Evolutionary conservation across 2,113 vertebrate species (phyloP), one percentile per base, ranked within the genome.

Genomic region (Hyperoodon ampullatus): DNA sequence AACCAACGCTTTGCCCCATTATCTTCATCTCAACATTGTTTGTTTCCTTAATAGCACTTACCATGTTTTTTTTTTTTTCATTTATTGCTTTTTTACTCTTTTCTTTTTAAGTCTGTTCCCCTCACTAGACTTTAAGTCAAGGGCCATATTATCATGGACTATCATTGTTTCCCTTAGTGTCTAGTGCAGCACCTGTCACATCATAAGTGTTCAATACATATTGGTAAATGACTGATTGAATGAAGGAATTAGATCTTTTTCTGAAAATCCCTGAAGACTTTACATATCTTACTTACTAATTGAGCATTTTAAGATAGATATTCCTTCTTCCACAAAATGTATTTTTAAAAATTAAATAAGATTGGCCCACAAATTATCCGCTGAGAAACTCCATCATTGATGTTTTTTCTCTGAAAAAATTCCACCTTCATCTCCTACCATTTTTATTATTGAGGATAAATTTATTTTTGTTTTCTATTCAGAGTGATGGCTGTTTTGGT

Each of bases 401-500:
- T 28, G 11, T 63, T 95, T 75, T 74, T 42, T 50, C 58, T 75
- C 60, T 50, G 26, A 66, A 26, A 58, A 70, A 72, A 42, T 58
- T 53, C 6, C 70, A 50, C 5, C 1, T 92, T 91, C 14, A 30
- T 92, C 11, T 68, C 35, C 70, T 80, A 71, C 7, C n/a, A 12
- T 53, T 92, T 94, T 66, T 39, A 83, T 39, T 97, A 89, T 75
- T 47, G 44, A 55, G 70, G n/a, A 61, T 47, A 74, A 71, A 0
- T 15, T 97, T 92, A 21, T 30, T 96, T 44, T 90, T 98, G 78
- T 98, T 71, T 96, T 98, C 44, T 3, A 4, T 96, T 24, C 98
- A 99, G 98, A 98, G 72, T 72, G 96, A 98, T 81, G 95, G 93
- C 82, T 94, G 68, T 97, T 98, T 95, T 93, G 97, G 95, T 96